Percentiles rank a stretch among this genome's conserved stretches.
Conservation (phyloP, 1,140 invertebrate species). For the Steinernema khuongi region DNA sequence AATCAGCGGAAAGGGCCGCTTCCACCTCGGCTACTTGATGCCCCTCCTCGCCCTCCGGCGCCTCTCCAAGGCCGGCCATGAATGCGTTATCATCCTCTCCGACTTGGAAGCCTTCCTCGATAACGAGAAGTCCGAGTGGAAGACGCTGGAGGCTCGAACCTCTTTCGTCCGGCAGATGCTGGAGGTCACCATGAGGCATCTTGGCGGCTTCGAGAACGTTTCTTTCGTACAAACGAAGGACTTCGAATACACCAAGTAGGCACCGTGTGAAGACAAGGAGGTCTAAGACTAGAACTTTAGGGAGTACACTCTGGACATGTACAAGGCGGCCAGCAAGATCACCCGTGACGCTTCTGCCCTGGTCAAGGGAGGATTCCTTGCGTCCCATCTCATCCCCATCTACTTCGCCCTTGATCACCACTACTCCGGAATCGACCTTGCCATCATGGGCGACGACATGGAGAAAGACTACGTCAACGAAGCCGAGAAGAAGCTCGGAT, state of each 20-base stretch:
- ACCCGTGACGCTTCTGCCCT: slow-evolving; percentile 92
- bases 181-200: slow-evolving; percentile 83
- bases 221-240: slow-evolving; percentile 89
- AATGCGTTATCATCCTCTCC: slow-evolving; percentile 87
- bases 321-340: slow-evolving; percentile 79
- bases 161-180: slow-evolving; percentile 89
- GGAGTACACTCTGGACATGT: slow-evolving; percentile 93
- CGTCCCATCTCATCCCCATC: slow-evolving; percentile 78
- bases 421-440: slow-evolving; percentile 64
- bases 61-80: slow-evolving; percentile 55
- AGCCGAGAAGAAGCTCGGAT: neutral
- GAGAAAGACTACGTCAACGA: slow-evolving; percentile 30
- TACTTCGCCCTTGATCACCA: slow-evolving; percentile 88
- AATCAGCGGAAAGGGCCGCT: slow-evolving; percentile 45
- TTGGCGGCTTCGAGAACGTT: slow-evolving; percentile 85
- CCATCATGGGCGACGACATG: slow-evolving; percentile 36
- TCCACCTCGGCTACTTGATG: slow-evolving; percentile 48
- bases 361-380: slow-evolving; percentile 96
- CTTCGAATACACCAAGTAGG: slow-evolving; percentile 77
- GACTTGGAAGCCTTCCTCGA: slow-evolving; percentile 97
- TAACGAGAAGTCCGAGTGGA: slow-evolving; percentile 99
- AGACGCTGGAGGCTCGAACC: slow-evolving; percentile 75
- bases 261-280: neutral
- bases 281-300: slow-evolving; percentile 49
- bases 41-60: slow-evolving; percentile 38